phyloP scores from a whole-genome alignment of 2,113 vertebrate genomes.

The Trematomus loennbergii region DNA sequence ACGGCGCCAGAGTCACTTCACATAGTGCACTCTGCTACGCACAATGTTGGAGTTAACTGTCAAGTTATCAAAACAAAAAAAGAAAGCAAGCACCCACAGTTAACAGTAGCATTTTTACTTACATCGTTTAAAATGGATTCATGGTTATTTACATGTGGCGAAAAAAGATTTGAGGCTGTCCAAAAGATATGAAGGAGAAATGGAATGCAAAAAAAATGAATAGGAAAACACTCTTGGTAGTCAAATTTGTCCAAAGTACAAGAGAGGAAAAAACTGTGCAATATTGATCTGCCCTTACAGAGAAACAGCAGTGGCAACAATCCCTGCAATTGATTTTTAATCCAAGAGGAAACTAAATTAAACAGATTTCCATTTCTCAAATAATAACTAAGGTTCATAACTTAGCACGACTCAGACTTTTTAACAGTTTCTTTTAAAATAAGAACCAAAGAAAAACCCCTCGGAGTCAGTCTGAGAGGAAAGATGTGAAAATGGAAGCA shows the following conservation, averaged over 20 bases:
- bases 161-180: slow-evolving; percentile 74
- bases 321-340: slow-evolving; percentile 90
- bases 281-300: slow-evolving; percentile 90
- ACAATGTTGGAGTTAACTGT: slow-evolving; percentile 76
- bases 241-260: slow-evolving; percentile 81
- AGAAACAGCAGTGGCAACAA: slow-evolving; percentile 88
- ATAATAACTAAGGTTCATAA: slow-evolving; percentile 64
- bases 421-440: slow-evolving; percentile 47
- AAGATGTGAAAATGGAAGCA: slow-evolving; percentile 77
- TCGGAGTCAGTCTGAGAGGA: slow-evolving; percentile 48
- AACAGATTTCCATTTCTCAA: slow-evolving; percentile 69
- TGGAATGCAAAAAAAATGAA: slow-evolving; percentile 82
- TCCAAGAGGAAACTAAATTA: slow-evolving; percentile 81
- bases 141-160: slow-evolving; percentile 78
- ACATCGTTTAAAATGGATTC: slow-evolving; percentile 73
- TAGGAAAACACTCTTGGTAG: slow-evolving; percentile 68
- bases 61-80: slow-evolving; percentile 74
- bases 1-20: slow-evolving; percentile 69
- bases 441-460: slow-evolving; percentile 43
- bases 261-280: slow-evolving; percentile 89
- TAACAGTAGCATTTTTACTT: slow-evolving; percentile 83
- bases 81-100: slow-evolving; percentile 81
- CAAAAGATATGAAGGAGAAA: slow-evolving; percentile 71
- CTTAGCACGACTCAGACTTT: slow-evolving; percentile 58
- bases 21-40: slow-evolving; percentile 75